Evolutionary conservation across 1,140 invertebrate species (phyloP).

Genomic region (Brachionus asplanchnoidis): DNA sequence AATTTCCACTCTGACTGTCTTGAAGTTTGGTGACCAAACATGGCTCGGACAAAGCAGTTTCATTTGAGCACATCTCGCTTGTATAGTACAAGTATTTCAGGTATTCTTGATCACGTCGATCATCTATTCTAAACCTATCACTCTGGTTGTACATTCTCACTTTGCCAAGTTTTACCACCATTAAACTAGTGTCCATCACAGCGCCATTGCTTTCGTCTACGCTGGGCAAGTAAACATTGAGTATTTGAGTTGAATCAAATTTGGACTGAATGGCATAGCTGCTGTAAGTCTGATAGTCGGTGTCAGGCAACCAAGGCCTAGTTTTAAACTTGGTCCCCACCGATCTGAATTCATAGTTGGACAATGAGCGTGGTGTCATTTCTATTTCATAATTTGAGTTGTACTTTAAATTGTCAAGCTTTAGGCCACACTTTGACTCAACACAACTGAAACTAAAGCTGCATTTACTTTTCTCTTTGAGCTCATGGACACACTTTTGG

Average conservation of each 20-base stretch:
- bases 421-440: background rate
- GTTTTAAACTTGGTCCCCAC: background rate
- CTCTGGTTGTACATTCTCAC: background rate
- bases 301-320: background rate
- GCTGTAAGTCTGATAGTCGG: background rate
- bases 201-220: background rate
- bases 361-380: background rate
- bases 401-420: background rate
- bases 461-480: background rate
- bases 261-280: background rate
- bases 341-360: background rate
- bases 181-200: background rate
- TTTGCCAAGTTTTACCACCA: background rate
- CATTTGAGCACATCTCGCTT: background rate
- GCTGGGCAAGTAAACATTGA: background rate
- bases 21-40: background rate
- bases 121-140: background rate
- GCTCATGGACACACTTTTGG: background rate
- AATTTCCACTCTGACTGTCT: background rate
- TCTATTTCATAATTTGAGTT: background rate
- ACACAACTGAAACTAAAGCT: background rate
- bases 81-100: background rate
- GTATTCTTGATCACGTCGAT: conserved; percentile 14
- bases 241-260: background rate
- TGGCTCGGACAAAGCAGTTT: background rate